Evolutionary conservation across 2,797 vertebrate species (phyloP).

Genomic region (Hirundo rustica): DNA sequence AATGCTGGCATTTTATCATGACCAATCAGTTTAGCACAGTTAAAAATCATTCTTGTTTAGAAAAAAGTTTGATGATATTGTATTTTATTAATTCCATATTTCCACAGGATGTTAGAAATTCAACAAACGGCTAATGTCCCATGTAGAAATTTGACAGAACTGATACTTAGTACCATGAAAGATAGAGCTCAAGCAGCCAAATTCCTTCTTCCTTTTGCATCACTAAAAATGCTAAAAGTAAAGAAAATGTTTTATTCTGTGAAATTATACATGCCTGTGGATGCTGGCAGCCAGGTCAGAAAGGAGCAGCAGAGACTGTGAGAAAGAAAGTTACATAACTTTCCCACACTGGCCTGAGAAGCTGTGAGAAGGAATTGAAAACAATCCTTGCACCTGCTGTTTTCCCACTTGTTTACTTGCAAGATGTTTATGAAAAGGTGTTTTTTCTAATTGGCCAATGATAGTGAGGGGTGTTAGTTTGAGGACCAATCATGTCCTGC

Average conservation of each 20-base stretch:
- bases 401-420: too few relatives aligned
- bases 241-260: not conserved
- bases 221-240: not conserved
- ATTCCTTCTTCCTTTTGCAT: not conserved
- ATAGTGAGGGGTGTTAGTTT: too few relatives aligned
- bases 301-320: too few relatives aligned
- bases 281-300: too few relatives aligned
- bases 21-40: conserved; percentile 3
- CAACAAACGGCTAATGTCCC: conserved; percentile 21
- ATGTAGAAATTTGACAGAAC: not conserved
- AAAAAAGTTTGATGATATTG: conserved; percentile 63
- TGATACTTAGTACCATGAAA: not conserved
- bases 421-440: too few relatives aligned
- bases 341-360: too few relatives aligned
- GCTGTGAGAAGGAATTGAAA: too few relatives aligned
- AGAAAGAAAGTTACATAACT: too few relatives aligned
- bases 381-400: too few relatives aligned
- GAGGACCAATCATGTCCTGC: too few relatives aligned
- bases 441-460: too few relatives aligned
- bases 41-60: conserved; percentile 53
- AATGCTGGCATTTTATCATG: not conserved
- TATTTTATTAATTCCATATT: conserved; percentile 62
- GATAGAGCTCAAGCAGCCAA: not conserved
- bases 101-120: conserved; percentile 60
- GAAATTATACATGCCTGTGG: too few relatives aligned